Conservation (phyloP, 2,113 vertebrate species). For the Podiceps cristatus region DNA sequence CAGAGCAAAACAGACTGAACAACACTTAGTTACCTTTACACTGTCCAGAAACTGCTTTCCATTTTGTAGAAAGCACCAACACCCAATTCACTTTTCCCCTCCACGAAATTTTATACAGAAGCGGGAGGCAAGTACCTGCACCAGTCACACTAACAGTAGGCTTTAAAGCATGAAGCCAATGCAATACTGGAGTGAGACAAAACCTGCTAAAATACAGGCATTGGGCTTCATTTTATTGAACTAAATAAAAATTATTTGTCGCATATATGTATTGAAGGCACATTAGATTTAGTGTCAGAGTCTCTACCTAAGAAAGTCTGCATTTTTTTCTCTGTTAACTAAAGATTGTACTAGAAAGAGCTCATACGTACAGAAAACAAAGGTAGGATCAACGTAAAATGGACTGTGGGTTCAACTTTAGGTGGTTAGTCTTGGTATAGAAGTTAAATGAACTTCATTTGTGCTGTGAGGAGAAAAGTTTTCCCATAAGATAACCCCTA, state of each 20-base stretch:
- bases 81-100: background rate
- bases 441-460: background rate
- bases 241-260: background rate
- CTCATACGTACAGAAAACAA: fast-evolving
- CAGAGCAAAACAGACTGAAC: background rate
- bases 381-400: fast-evolving
- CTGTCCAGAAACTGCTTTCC: background rate
- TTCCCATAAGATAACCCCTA: background rate
- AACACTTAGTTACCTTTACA: background rate
- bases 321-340: background rate
- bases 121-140: background rate
- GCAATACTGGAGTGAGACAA: background rate
- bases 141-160: background rate
- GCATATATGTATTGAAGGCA: background rate
- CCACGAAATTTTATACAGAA: background rate
- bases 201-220: background rate
- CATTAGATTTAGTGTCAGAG: background rate
- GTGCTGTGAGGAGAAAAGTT: background rate
- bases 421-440: background rate
- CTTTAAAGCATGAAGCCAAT: background rate
- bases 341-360: background rate
- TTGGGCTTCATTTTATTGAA: background rate
- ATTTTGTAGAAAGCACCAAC: background rate
- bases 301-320: background rate
- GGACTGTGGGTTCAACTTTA: background rate